Evolutionary conservation across 1,140 invertebrate species (phyloP), one percentile per base, ranked within the genome.

Genomic region (Drosophila oshimai): DNA sequence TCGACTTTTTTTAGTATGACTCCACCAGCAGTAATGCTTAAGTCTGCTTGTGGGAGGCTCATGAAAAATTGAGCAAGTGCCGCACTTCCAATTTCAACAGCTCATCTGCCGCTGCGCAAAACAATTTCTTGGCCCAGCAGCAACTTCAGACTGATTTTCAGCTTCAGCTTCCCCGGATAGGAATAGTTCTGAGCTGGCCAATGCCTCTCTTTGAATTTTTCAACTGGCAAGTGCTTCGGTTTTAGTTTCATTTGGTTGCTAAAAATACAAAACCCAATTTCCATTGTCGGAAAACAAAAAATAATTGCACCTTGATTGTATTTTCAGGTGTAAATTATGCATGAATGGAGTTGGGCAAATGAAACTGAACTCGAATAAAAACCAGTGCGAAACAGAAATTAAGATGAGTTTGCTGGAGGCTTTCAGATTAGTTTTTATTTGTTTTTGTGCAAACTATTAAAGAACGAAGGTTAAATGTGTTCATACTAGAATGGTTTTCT

Each of bases 11-110:
- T 3, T n/a, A 0, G 2, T 7, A 3, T 10, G 12, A 22, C 36
- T 13, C 17, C 26, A 34, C 18, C 41, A 49, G 33, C 49, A 7
- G 24, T 34, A 57, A 39, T 60, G 36, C 41, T 26, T 13, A 15
- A 42, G 26, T 26, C 28, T 6, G 42, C 54, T 79, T 72, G 80
- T 87, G 80, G 80, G 81, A 87, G 80, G 81, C 54, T 87, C 80
- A 86, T 86, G 81, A 86, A 86, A 86, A 87, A 86, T 86, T 86
- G 81, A 86, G 81, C 81, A 87, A 87, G 80, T 86, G 75, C 80
- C 81, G 80, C 81, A 86, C 80, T 86, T 86, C 81, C 76, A 86
- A 86, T 86, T 86, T 81, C 81, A 86, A 74, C 81, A 87, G 81
- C 68, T 87, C 72, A 84, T 86, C 80, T 79, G 74, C 74, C 79